Conservation (phyloP, 2,113 vertebrate genomes). For the Phaethon lepturus region DNA sequence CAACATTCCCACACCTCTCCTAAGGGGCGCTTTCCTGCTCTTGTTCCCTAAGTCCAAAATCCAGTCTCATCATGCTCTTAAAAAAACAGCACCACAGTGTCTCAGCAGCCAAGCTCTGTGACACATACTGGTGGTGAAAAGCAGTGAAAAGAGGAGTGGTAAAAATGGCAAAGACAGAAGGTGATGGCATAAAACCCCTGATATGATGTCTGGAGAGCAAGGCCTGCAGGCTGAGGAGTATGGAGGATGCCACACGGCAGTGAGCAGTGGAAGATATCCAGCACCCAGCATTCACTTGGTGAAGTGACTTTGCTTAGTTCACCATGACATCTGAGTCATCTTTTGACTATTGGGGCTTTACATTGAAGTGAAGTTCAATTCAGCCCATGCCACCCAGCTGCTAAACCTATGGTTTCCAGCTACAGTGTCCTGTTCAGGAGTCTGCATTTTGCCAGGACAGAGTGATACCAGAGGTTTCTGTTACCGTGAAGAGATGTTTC, state of each 20-base stretch:
- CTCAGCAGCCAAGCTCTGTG: conserved; percentile 7
- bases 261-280: neutral
- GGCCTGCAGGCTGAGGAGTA: neutral
- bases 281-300: neutral
- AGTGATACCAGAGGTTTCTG: neutral
- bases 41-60: neutral
- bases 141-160: neutral
- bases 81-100: neutral
- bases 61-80: neutral
- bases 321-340: neutral
- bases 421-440: neutral
- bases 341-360: neutral
- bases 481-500: neutral
- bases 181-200: neutral
- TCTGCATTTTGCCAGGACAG: neutral
- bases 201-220: neutral
- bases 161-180: neutral
- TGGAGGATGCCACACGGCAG: neutral
- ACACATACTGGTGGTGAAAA: neutral
- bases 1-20: neutral
- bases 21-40: neutral
- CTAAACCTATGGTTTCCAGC: neutral
- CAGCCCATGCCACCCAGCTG: neutral
- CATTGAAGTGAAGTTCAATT: neutral
- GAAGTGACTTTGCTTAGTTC: conserved; percentile 24